phyloP scores from a whole-genome alignment of 2,113 vertebrate species.

The Percina caprodes region DNA sequence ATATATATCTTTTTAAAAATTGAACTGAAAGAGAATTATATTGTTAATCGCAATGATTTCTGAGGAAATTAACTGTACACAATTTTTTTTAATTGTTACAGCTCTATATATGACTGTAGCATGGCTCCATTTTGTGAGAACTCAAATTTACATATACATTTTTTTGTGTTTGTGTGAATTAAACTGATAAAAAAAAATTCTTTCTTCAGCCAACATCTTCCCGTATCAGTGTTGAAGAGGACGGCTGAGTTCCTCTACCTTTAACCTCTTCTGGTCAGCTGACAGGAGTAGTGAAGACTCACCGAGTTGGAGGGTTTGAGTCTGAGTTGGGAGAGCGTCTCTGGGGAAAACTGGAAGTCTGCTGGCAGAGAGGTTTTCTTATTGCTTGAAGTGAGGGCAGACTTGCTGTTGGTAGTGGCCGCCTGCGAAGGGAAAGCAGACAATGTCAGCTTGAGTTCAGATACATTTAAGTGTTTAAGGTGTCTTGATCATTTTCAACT shows the following conservation, averaged over 20 bases:
- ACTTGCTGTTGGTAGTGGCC: slow-evolving; percentile 85
- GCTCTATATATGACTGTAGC: background rate
- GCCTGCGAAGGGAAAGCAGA: slow-evolving; percentile 78
- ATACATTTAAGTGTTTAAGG: background rate
- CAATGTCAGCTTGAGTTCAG: background rate
- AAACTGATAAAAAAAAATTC: background rate
- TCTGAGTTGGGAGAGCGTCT: slow-evolving; percentile 85
- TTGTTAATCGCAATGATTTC: too few species aligned
- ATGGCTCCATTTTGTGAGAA: background rate
- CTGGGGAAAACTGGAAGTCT: slow-evolving; percentile 90
- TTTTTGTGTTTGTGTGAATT: background rate
- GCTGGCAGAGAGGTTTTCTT: slow-evolving; percentile 89
- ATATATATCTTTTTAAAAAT: too few species aligned
- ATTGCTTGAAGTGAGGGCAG: slow-evolving; percentile 83
- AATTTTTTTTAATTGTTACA: too few species aligned
- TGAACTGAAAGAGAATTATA: too few species aligned
- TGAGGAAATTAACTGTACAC: too few species aligned
- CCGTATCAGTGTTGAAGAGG: background rate
- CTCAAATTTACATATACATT: too few species aligned
- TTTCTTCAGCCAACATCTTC: background rate
- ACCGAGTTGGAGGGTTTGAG: slow-evolving; percentile 90
- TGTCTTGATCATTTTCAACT: background rate
- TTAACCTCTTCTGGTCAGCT: background rate
- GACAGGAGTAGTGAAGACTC: slow-evolving; percentile 39
- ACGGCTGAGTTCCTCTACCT: background rate